A percentile compares a stretch with the other conserved stretches of the same genome.
These are phyloP conservation scores for Loris lydekkerianus DNA, from an alignment of 2,797 vertebrate genomes.

Conservation along the genomic window DNA sequence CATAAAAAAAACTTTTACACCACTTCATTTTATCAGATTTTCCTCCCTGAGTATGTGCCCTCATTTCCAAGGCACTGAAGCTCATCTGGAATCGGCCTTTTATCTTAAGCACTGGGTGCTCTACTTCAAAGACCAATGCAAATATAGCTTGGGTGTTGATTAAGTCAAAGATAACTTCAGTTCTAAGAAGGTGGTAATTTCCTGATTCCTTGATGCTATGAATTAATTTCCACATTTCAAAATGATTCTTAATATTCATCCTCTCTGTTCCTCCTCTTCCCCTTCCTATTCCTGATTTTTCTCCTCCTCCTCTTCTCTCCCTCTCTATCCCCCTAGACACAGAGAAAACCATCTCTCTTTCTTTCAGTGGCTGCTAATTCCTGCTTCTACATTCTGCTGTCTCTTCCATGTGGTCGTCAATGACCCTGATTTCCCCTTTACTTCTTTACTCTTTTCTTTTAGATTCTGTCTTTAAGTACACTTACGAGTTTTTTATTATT, in stretches of 20 bases:
- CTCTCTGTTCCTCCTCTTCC: no score
- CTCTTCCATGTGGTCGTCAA: background rate
- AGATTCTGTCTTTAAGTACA: background rate
- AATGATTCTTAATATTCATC: background rate
- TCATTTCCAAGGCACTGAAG: background rate
- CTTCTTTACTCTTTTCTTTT: slow-evolving; percentile 6
- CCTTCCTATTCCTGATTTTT: no score
- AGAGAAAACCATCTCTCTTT: background rate
- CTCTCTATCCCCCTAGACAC: background rate
- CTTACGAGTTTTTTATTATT: background rate
- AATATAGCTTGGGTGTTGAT: background rate
- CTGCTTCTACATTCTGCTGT: background rate
- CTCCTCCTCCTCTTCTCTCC: background rate
- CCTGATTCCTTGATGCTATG: background rate
- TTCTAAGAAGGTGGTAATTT: background rate
- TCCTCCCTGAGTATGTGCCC: background rate
- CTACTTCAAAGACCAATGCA: background rate
- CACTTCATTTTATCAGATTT: background rate
- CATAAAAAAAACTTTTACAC: background rate
- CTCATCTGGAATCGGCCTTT: background rate
- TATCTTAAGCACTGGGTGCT: background rate
- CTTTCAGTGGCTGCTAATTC: background rate
- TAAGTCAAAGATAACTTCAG: background rate
- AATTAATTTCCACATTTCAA: background rate
- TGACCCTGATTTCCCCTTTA: background rate